Evolutionary conservation across 2,797 vertebrate genomes (phyloP).

Genomic region (Ptychadena robeensis): DNA sequence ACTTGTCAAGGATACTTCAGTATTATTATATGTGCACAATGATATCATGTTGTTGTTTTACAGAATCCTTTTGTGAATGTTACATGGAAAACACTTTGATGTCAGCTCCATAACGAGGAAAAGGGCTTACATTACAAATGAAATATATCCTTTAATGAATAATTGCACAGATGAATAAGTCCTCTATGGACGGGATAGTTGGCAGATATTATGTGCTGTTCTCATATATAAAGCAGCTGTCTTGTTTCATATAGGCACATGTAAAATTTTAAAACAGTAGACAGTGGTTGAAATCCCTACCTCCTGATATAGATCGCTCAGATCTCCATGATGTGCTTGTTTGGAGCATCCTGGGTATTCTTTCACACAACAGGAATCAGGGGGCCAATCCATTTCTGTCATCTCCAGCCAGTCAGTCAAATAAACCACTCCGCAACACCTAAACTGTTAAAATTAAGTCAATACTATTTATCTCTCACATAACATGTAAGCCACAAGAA

Average conservation of each 20-base stretch:
- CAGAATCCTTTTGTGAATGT: not conserved
- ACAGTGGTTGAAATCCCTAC: constrained; percentile 73
- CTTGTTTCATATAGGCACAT: not conserved
- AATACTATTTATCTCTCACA: constrained; percentile 60
- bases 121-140: not conserved
- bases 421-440: constrained; percentile 97
- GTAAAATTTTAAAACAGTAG: not conserved
- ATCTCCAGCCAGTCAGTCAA: constrained; percentile 99
- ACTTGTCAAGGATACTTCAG: not conserved
- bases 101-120: not conserved
- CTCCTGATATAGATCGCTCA: constrained; percentile 95
- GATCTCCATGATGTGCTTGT: constrained; percentile 89
- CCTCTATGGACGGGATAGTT: not conserved
- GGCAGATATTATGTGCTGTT: not conserved
- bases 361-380: constrained; percentile 93
- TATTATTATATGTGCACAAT: not conserved
- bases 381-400: constrained; percentile 98
- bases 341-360: constrained; percentile 94
- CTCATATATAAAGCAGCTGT: not conserved
- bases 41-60: not conserved
- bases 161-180: not conserved
- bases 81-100: not conserved
- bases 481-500: constrained; percentile 53
- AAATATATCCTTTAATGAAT: not conserved
- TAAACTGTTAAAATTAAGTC: constrained; percentile 81